Conservation (phyloP, 2,888 invertebrate genomes). For the Gnatocerus cornutus region DNA sequence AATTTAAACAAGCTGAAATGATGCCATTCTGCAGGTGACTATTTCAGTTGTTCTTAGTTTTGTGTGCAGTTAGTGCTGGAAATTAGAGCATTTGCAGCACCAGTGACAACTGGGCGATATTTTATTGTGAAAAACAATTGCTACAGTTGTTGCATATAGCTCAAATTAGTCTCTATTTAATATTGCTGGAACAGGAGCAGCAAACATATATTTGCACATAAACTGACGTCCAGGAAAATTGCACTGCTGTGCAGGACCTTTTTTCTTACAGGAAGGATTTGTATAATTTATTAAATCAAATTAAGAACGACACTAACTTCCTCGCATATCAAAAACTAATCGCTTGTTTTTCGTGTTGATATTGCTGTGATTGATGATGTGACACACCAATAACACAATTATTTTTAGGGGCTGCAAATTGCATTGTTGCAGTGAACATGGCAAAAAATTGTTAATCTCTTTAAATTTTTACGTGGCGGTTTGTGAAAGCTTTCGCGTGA, state of each 20-base stretch:
- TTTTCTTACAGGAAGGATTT: too few species aligned
- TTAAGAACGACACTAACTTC: too few species aligned
- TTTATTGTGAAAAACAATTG: constrained; percentile 20
- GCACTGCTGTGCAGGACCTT: too few species aligned
- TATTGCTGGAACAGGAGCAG: background rate
- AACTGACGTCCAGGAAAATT: background rate
- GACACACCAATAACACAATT: too few species aligned
- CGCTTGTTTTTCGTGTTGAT: too few species aligned
- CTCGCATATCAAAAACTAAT: too few species aligned
- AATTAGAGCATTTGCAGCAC: constrained; percentile 19
- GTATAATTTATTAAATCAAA: too few species aligned
- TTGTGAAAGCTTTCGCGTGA: too few species aligned
- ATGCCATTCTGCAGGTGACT: constrained; percentile 18
- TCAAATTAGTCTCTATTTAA: constrained; percentile 12
- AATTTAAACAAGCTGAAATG: constrained; percentile 12
- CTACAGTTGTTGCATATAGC: constrained; percentile 13
- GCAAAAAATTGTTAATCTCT: too few species aligned
- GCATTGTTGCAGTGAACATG: too few species aligned
- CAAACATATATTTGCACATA: background rate
- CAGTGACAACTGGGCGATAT: constrained; percentile 24
- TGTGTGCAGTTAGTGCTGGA: constrained; percentile 12
- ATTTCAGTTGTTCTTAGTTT: constrained; percentile 15
- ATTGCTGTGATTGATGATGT: too few species aligned
- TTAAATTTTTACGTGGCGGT: background rate
- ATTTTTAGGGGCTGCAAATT: too few species aligned